A percentile compares a stretch with the other conserved stretches of the same genome.
Conservation (phyloP, 2,888 invertebrate genomes). For the Arenicola marina region DNA sequence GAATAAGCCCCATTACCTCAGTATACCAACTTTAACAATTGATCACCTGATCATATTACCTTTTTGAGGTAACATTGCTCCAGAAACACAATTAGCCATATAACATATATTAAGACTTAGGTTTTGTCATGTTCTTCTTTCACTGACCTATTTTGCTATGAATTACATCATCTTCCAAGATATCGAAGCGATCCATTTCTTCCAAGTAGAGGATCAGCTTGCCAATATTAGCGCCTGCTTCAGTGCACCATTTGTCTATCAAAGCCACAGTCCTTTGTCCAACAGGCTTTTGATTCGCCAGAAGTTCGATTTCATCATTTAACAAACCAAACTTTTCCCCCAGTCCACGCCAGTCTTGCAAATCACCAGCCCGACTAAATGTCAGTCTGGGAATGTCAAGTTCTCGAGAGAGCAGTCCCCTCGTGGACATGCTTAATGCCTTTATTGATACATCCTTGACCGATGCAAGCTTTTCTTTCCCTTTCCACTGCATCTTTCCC, state of each 20-base stretch:
- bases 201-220: not conserved
- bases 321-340: not conserved
- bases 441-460: not conserved
- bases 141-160: not conserved
- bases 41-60: too few relatives aligned
- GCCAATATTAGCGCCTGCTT: not conserved
- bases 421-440: not conserved
- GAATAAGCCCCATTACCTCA: too few relatives aligned
- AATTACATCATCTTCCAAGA: not conserved
- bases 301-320: not conserved
- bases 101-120: too few relatives aligned
- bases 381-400: not conserved
- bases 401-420: not conserved
- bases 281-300: not conserved
- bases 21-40: too few relatives aligned
- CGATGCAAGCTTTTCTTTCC: not conserved
- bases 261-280: not conserved
- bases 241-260: not conserved
- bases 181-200: not conserved
- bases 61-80: too few relatives aligned
- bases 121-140: too few relatives aligned
- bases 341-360: not conserved
- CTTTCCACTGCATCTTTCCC: too few relatives aligned
- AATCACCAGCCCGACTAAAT: not conserved
- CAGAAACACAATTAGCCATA: too few relatives aligned